phyloP scores from a whole-genome alignment of 2,888 invertebrate species.

The Cylloceria caligata region DNA sequence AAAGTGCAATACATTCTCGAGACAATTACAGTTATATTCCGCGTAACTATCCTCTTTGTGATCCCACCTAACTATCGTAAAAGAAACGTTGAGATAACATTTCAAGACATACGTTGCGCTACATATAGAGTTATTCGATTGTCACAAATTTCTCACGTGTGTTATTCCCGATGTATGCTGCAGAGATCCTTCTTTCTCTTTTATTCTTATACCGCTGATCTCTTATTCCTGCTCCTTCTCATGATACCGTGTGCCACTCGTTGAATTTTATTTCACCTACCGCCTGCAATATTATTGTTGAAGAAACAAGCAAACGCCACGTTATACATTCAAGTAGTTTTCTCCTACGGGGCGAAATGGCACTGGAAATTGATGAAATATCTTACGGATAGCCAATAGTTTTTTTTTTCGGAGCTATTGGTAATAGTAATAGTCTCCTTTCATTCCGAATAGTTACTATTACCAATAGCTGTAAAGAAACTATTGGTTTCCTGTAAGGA shows the following conservation, averaged over 20 bases:
- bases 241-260: neutral
- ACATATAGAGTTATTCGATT: conserved; percentile 47
- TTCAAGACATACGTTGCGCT: conserved; percentile 3
- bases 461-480: neutral
- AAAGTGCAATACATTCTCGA: neutral
- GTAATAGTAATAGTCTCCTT: neutral
- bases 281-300: neutral
- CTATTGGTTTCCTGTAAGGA: neutral
- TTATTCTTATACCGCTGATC: conserved; percentile 1
- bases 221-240: conserved; percentile 27
- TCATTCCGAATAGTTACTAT: neutral
- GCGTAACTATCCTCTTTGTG: too few relatives aligned
- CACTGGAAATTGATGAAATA: neutral
- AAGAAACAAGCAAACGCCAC: conserved; percentile 1
- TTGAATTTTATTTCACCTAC: neutral
- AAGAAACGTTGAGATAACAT: conserved; percentile 29
- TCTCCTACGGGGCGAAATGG: neutral
- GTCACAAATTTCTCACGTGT: conserved; percentile 50
- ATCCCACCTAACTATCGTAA: conserved; percentile 18
- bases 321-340: neutral
- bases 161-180: conserved; percentile 12
- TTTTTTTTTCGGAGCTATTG: neutral
- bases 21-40: too few relatives aligned
- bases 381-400: neutral
- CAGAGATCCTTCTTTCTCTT: conserved; percentile 23